Evolutionary conservation across 2,113 vertebrate genomes (phyloP).

Genomic region (Amblyopsis rosae): DNA sequence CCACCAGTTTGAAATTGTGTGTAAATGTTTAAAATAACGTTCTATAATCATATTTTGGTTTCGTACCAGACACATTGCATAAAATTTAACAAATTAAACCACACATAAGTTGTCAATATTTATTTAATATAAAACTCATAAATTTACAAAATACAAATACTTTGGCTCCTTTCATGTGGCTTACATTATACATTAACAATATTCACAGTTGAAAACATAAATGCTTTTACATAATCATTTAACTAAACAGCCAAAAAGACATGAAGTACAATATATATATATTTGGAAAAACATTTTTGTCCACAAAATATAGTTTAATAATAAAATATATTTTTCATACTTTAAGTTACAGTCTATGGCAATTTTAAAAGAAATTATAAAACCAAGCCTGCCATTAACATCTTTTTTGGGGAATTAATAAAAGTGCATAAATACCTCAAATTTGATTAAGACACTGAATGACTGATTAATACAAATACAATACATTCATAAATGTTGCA

Average conservation of each 20-base stretch:
- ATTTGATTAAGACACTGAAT: conserved; percentile 49
- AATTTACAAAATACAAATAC: conserved; percentile 71
- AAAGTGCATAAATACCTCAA: conserved; percentile 69
- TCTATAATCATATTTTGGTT: too few species aligned
- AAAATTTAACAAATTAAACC: conserved; percentile 8
- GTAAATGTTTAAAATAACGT: too few species aligned
- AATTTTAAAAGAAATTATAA: conserved; percentile 45
- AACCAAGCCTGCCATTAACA: conserved; percentile 55
- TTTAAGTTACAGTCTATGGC: conserved; percentile 39
- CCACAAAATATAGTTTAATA: conserved; percentile 60
- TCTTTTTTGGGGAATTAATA: conserved; percentile 47
- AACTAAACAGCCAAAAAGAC: conserved; percentile 35
- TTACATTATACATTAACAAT: conserved; percentile 47
- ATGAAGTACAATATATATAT: conserved; percentile 49
- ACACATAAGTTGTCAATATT: conserved; percentile 50
- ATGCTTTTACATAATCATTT: conserved; percentile 48
- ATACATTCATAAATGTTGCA: conserved; percentile 69
- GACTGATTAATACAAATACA: conserved; percentile 59
- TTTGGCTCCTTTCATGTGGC: conserved; percentile 67
- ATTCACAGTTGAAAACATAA: conserved; percentile 63
- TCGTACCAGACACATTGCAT: background rate
- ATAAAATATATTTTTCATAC: conserved; percentile 53
- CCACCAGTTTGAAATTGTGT: too few species aligned
- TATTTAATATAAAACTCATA: conserved; percentile 75
- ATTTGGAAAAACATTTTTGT: conserved; percentile 45